Percentiles rank a stretch among this genome's conserved stretches.
phyloP scores from a whole-genome alignment of 92 coral and sea anemone genomes.

The Palythoa grandiflora region DNA sequence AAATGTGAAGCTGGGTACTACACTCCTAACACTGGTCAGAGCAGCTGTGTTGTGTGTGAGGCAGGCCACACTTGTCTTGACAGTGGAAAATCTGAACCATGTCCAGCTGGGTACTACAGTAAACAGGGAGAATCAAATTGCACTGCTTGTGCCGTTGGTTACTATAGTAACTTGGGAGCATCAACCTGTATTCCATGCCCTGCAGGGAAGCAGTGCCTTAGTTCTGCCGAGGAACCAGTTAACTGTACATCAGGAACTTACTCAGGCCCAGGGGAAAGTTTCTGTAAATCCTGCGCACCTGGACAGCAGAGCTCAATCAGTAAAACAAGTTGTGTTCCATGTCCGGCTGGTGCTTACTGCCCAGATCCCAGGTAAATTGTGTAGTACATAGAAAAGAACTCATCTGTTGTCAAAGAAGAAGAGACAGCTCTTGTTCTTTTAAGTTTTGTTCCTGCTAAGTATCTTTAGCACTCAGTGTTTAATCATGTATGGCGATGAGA shows the following conservation, averaged over 20 bases:
- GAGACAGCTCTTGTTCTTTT: too few relatives aligned
- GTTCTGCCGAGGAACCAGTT: conserved; percentile 82
- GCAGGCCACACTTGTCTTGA: conserved; percentile 89
- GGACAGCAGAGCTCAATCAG: conserved; percentile 87
- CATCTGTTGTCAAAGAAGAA: not conserved
- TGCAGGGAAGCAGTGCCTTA: conserved; percentile 91
- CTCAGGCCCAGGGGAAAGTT: conserved; percentile 79
- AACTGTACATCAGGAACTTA: conserved; percentile 88
- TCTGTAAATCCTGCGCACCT: conserved; percentile 76
- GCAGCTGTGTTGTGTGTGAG: conserved; percentile 82
- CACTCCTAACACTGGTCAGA: conserved; percentile 82
- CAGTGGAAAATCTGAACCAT: conserved; percentile 79
- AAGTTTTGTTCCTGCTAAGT: too few relatives aligned
- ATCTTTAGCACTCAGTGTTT: too few relatives aligned
- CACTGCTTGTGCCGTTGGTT: conserved; percentile 72
- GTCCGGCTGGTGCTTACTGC: conserved; percentile 91
- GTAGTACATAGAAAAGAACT: not conserved
- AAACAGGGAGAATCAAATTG: conserved; percentile 88
- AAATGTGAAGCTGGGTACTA: conserved; percentile 87
- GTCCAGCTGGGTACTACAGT: conserved; percentile 92
- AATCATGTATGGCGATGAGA: too few relatives aligned
- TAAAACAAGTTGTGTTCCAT: conserved; percentile 77
- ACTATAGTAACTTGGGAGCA: conserved; percentile 82
- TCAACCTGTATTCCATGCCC: conserved; percentile 89
- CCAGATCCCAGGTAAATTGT: conserved; percentile 86